Percentiles rank a stretch among this genome's conserved stretches.
phyloP scores from a whole-genome alignment of 2,888 invertebrate genomes.

The Ennomos erosarius region DNA sequence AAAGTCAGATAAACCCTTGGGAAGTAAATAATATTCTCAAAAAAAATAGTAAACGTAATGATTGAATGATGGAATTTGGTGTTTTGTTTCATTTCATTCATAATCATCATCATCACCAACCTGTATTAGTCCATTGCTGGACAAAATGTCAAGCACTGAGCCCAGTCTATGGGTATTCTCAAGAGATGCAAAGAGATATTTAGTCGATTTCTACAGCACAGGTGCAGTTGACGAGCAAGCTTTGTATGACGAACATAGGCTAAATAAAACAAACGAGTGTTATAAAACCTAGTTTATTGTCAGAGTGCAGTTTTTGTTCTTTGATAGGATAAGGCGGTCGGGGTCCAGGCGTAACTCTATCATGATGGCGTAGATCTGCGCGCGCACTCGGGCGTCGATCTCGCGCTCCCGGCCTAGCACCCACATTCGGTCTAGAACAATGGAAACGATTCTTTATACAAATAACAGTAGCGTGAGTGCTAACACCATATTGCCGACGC shows the following conservation, averaged over 20 bases:
- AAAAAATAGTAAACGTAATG: conserved; percentile 24
- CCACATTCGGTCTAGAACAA: conserved; percentile 88
- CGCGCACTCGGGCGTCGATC: conserved; percentile 86
- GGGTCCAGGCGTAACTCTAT: conserved; percentile 86
- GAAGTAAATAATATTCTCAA: conserved; percentile 6
- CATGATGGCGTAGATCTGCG: conserved; percentile 87
- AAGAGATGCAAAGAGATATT: too few relatives aligned
- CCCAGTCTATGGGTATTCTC: too few relatives aligned
- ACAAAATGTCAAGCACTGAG: too few relatives aligned
- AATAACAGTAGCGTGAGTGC: too few relatives aligned
- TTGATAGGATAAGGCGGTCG: conserved; percentile 89
- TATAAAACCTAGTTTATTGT: conserved; percentile 30
- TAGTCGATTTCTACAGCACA: too few relatives aligned
- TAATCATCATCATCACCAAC: too few relatives aligned
- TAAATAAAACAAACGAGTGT: conserved; percentile 2
- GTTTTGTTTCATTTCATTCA: conserved; percentile 1
- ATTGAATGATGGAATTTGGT: conserved; percentile 14
- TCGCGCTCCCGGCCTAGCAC: conserved; percentile 88
- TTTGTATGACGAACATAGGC: too few relatives aligned
- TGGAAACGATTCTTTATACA: too few relatives aligned
- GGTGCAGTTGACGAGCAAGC: too few relatives aligned
- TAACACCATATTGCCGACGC: too few relatives aligned
- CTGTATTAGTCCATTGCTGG: too few relatives aligned
- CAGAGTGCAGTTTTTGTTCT: conserved; percentile 86
- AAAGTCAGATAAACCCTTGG: conserved; percentile 17